A percentile compares a stretch with the other conserved stretches of the same genome.
Evolutionary conservation across 1,140 invertebrate genomes (phyloP).

Genomic region (Zaprionus capensis): DNA sequence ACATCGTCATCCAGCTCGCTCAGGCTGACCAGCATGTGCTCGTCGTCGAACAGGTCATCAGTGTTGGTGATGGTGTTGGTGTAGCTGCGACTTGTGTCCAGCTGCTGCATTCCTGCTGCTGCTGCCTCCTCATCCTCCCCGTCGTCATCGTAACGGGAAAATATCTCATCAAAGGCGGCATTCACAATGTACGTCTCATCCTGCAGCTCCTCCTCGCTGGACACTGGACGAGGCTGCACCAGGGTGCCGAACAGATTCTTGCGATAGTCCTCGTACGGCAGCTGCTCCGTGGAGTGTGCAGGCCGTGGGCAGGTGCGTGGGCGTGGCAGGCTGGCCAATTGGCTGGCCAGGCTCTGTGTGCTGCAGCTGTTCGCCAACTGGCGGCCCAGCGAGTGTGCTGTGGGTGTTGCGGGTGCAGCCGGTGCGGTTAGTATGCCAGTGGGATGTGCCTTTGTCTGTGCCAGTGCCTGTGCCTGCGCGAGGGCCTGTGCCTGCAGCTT

Average conservation of each 20-base stretch:
- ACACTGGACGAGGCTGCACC: conserved; percentile 15
- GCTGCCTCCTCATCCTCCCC: conserved; percentile 35
- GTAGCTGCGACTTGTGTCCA: conserved; percentile 20
- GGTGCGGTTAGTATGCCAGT: conserved; percentile 39
- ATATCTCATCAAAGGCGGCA: conserved; percentile 81
- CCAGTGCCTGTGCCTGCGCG: conserved; percentile 43
- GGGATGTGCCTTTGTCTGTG: conserved; percentile 40
- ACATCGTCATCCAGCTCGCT: conserved; percentile 77
- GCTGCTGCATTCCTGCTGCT: background rate
- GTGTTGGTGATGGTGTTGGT: conserved; percentile 61
- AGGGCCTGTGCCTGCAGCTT: conserved; percentile 33
- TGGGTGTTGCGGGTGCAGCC: conserved; percentile 16
- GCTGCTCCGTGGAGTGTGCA: conserved; percentile 50
- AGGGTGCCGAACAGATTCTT: conserved; percentile 80
- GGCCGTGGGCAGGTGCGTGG: conserved; percentile 5
- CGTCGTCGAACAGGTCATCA: conserved; percentile 67
- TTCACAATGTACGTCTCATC: conserved; percentile 75
- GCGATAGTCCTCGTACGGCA: conserved; percentile 76
- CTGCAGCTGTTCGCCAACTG: conserved; percentile 65
- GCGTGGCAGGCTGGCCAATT: conserved; percentile 39
- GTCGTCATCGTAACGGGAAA: conserved; percentile 71
- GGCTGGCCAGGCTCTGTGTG: conserved; percentile 63
- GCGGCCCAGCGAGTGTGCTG: conserved; percentile 9
- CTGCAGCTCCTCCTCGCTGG: conserved; percentile 63
- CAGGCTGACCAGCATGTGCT: conserved; percentile 75